A percentile compares a stretch with the other conserved stretches of the same genome.
These are phyloP conservation scores for Spheniscus mendiculus DNA, from an alignment of 2,113 vertebrate genomes.

Conservation along the genomic window DNA sequence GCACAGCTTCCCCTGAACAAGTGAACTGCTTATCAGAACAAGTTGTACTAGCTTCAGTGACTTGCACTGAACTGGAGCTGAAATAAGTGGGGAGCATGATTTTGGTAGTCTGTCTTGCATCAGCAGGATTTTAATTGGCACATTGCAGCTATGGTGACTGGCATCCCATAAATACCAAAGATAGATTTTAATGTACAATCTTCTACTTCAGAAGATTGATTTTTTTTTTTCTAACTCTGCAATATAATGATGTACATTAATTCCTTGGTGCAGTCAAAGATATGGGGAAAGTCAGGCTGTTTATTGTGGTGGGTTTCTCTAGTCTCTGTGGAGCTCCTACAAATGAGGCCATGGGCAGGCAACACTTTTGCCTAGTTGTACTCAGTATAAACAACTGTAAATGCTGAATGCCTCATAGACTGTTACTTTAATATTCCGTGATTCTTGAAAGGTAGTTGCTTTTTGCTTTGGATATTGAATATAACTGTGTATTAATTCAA, in stretches of 20 bases:
- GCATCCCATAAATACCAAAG: conserved; percentile 64
- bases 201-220: conserved; percentile 56
- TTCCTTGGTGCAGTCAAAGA: conserved; percentile 26
- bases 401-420: not conserved
- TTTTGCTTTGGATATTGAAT: not conserved
- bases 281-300: not conserved
- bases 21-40: conserved; percentile 3
- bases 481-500: not conserved
- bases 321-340: not conserved
- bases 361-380: not conserved
- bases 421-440: not conserved
- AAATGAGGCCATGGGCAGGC: not conserved
- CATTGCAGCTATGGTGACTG: conserved; percentile 47
- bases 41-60: not conserved
- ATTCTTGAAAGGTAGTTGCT: not conserved
- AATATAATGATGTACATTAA: conserved; percentile 50
- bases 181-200: conserved; percentile 51
- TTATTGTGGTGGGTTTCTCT: conserved; percentile 5
- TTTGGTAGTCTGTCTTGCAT: conserved; percentile 50
- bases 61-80: conserved; percentile 27
- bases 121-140: conserved; percentile 70
- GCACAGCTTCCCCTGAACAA: not conserved
- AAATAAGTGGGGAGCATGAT: conserved; percentile 20
- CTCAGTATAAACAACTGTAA: not conserved
- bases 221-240: not conserved